Evolutionary conservation across 2,113 vertebrate genomes (phyloP).

Genomic region (Gorsachius goisagi): DNA sequence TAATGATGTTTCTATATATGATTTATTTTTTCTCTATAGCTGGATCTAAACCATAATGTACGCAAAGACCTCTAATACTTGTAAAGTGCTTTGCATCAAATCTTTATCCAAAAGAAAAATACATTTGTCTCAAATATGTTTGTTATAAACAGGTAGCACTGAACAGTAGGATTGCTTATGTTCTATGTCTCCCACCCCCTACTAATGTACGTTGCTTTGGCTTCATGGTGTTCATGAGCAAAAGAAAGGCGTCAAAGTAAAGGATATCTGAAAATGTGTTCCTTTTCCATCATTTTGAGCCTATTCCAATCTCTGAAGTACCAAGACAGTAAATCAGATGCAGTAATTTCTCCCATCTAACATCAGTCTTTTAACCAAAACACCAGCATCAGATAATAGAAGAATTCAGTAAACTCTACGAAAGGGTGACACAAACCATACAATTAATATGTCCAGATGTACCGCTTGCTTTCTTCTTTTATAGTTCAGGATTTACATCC

Average conservation of each 20-base stretch:
- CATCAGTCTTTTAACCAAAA: background rate
- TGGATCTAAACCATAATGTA: background rate
- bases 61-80: background rate
- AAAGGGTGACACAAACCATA: background rate
- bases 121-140: background rate
- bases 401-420: background rate
- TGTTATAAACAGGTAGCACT: background rate
- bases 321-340: background rate
- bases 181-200: background rate
- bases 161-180: background rate
- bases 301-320: background rate
- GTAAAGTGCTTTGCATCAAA: background rate
- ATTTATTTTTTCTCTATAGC: background rate
- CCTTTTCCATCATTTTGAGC: background rate
- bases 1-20: background rate
- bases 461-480: background rate
- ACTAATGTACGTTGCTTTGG: background rate
- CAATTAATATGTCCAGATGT: background rate
- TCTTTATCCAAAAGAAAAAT: background rate
- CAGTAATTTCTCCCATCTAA: background rate
- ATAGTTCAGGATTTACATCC: background rate
- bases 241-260: background rate
- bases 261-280: background rate
- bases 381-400: background rate
- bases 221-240: background rate